Evolutionary conservation across 2,888 invertebrate genomes (phyloP).

Genomic region (Tachina grossa): DNA sequence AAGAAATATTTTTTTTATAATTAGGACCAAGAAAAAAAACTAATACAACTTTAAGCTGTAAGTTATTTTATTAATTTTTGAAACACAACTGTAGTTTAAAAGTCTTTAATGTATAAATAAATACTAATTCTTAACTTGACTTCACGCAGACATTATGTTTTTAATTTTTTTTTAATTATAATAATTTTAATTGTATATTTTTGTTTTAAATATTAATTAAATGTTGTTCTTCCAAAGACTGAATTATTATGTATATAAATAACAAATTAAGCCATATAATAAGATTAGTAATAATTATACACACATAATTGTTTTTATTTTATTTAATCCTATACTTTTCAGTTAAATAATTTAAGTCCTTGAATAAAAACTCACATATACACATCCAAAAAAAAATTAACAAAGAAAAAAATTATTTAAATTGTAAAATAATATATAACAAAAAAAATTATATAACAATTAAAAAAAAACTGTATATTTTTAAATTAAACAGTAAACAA

Average conservation of each 20-base stretch:
- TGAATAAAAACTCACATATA: conserved; percentile 55
- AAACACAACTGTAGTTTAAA: too few relatives aligned
- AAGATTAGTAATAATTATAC: conserved; percentile 46
- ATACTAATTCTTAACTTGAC: too few relatives aligned
- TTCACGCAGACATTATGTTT: too few relatives aligned
- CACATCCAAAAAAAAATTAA: conserved; percentile 19
- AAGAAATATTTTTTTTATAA: conserved; percentile 59
- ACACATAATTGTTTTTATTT: background rate
- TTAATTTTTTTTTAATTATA: background rate
- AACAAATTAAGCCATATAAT: conserved; percentile 43
- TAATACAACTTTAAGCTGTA: background rate
- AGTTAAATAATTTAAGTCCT: conserved; percentile 29
- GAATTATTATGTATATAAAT: conserved; percentile 80
- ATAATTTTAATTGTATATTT: background rate
- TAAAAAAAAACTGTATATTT: conserved; percentile 21
- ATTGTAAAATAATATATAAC: conserved; percentile 46
- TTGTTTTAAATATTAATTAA: conserved; percentile 56
- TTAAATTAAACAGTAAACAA: conserved; percentile 13
- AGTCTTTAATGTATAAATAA: too few relatives aligned
- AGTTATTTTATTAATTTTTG: too few relatives aligned
- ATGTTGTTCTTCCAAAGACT: conserved; percentile 82
- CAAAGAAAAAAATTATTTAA: conserved; percentile 43
- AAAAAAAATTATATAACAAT: conserved; percentile 4
- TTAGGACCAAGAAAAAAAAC: conserved; percentile 74
- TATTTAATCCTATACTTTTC: conserved; percentile 1